Percentiles rank a stretch among this genome's conserved stretches.
These are phyloP conservation scores for Philhelius pedissequus DNA, from an alignment of 2,888 invertebrate species.

Conservation along the genomic window DNA sequence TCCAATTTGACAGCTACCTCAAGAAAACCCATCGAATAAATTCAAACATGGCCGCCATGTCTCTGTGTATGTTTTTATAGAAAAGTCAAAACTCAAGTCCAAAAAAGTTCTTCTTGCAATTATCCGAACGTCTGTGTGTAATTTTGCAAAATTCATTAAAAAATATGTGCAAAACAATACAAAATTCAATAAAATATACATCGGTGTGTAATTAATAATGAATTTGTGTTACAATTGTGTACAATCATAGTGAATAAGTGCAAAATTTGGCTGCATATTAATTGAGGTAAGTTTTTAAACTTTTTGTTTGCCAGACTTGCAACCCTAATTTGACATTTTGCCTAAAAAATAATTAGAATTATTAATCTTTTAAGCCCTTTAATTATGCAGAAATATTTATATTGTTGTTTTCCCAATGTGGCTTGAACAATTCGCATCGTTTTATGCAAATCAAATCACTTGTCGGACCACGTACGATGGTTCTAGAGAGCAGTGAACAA, in stretches of 20 bases:
- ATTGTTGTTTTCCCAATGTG: background rate
- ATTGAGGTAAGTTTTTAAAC: conserved; percentile 51
- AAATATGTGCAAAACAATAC: conserved; percentile 57
- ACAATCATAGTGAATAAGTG: conserved; percentile 61
- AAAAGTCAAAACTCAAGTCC: conserved; percentile 46
- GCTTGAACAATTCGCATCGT: conserved; percentile 7
- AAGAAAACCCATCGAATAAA: conserved; percentile 47
- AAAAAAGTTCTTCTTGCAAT: conserved; percentile 32
- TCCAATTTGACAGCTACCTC: conserved; percentile 13
- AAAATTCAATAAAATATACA: conserved; percentile 50
- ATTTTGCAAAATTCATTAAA: conserved; percentile 54
- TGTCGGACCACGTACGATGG: background rate
- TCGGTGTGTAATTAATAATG: conserved; percentile 56
- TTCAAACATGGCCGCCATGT: conserved; percentile 54
- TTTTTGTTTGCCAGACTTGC: conserved; percentile 22
- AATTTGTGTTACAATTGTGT: conserved; percentile 42
- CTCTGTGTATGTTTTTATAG: conserved; percentile 46
- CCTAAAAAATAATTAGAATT: conserved; percentile 3
- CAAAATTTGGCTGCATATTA: conserved; percentile 12
- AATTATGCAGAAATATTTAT: background rate
- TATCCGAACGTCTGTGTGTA: conserved; percentile 59
- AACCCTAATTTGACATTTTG: conserved; percentile 49
- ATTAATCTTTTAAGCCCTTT: background rate
- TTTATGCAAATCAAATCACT: conserved; percentile 12
- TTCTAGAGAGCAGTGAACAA: background rate